Evolutionary conservation across 2,888 invertebrate genomes (phyloP).

Genomic region (Neuroscelio doddi): DNA sequence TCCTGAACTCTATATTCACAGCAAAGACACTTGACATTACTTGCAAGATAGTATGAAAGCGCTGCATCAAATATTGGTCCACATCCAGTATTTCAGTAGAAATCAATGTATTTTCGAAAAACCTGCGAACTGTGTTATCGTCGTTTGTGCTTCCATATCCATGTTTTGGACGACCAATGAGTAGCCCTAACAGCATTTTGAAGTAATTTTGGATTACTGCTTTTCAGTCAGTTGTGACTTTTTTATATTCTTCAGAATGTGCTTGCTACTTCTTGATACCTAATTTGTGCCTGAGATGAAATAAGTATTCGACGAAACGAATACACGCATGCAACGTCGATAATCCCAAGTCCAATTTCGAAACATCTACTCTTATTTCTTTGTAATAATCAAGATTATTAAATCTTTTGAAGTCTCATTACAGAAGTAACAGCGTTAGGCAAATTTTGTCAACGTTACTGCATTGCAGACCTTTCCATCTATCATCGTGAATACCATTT

Average conservation of each 20-base stretch:
- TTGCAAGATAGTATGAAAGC: constrained; percentile 9
- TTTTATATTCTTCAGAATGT: background rate
- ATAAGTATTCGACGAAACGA: constrained; percentile 14
- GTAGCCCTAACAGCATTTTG: background rate
- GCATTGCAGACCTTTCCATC: constrained; percentile 34
- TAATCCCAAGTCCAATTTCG: constrained; percentile 1
- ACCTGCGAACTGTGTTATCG: constrained; percentile 10
- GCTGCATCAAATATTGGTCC: background rate
- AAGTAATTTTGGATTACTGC: constrained; percentile 2
- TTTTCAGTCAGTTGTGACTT: background rate
- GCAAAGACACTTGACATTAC: constrained; percentile 8
- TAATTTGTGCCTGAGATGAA: constrained; percentile 12
- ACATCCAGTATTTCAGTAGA: constrained; percentile 1
- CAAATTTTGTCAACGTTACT: background rate
- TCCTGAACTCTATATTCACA: background rate
- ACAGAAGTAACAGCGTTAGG: background rate
- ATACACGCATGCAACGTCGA: constrained; percentile 17
- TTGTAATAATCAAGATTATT: background rate
- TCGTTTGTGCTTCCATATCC: background rate
- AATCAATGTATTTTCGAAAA: background rate
- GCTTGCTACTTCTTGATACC: constrained; percentile 5
- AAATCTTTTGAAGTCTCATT: background rate
- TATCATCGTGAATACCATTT: constrained; percentile 26
- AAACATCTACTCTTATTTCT: background rate
- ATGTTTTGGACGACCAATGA: constrained; percentile 8